Evolutionary conservation across 2,888 invertebrate genomes (phyloP), one percentile per base, ranked within the genome.

Genomic region (Nasonia oneida): DNA sequence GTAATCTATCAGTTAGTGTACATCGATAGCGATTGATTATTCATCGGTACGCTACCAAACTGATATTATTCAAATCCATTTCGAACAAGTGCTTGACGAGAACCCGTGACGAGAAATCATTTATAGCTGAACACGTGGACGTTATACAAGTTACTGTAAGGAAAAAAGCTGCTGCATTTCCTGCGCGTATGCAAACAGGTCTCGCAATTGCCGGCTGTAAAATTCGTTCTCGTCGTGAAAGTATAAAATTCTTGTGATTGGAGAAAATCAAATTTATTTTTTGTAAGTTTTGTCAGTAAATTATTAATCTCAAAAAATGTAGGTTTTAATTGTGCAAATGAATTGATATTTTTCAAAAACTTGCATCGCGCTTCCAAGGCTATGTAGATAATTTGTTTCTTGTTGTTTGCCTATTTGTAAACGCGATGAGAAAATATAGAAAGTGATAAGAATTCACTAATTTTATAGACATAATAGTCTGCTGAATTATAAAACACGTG

Each of bases 321-420:
- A 18, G 8, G 14, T 29, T 0, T 70, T 70, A 18, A 70, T 2
- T 33, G 14, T 6, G 18, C 37, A 37, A 33, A 15, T 6, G 15
- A 70, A 70, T 33, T 18, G 15, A 37, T 12, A 1, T 6, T 14
- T 70, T 70, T 70, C 3, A 23, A 14, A 53, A 18, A 47, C 39
- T 71, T 12, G 42, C 33, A 47, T 33, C 4, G 81, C 18, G 23
- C 23, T 57, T 73, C 71, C 81, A 81, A 81, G 81, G 81, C 57
- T 57, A 53, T 70, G 1, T 74, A 81, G 81, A 81, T 82, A 75
- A 82, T 57, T 82, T 64, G 57, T 70, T 81, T 42, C 73, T 81
- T 5, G 53, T 81, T 67, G 50, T 33, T 47, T 74, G 64, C 2
- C 47, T 81, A 67, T 80, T 80, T 15, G 57, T 23, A 73, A 57